phyloP scores from a whole-genome alignment of 2,797 vertebrate genomes.

The Helostoma temminkii region DNA sequence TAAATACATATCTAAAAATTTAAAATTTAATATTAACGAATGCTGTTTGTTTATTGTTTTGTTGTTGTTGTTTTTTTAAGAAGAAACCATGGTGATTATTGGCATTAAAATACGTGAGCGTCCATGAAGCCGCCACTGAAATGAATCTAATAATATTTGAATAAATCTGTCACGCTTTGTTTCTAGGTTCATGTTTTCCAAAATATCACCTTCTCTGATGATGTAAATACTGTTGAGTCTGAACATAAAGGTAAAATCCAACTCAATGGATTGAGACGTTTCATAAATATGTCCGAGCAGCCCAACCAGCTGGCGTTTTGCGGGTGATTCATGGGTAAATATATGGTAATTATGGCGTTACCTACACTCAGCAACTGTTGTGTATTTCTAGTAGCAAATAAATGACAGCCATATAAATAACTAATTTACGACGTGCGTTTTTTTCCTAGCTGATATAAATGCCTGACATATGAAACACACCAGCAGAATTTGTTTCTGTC shows the following conservation, averaged over 20 bases:
- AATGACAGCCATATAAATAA: conserved; percentile 42
- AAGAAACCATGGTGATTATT: neutral
- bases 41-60: no score
- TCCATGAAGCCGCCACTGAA: neutral
- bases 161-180: neutral
- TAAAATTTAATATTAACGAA: no score
- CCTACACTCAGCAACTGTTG: conserved; percentile 17
- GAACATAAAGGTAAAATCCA: neutral
- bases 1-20: no score
- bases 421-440: conserved; percentile 29
- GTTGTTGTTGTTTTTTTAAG: no score
- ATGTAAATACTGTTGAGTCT: neutral
- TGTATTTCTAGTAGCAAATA: conserved; percentile 51
- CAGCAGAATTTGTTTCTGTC: conserved; percentile 61
- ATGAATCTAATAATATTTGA: neutral
- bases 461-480: conserved; percentile 51
- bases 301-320: no score
- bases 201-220: no score
- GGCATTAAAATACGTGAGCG: neutral
- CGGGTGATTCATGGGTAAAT: no score
- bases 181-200: no score
- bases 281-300: neutral
- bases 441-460: conserved; percentile 31
- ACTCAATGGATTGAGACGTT: neutral
- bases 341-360: conserved; percentile 13